Base-by-base conservation (phyloP, 2,888 invertebrate genomes). In the Watsonalla cultraria region DNA sequence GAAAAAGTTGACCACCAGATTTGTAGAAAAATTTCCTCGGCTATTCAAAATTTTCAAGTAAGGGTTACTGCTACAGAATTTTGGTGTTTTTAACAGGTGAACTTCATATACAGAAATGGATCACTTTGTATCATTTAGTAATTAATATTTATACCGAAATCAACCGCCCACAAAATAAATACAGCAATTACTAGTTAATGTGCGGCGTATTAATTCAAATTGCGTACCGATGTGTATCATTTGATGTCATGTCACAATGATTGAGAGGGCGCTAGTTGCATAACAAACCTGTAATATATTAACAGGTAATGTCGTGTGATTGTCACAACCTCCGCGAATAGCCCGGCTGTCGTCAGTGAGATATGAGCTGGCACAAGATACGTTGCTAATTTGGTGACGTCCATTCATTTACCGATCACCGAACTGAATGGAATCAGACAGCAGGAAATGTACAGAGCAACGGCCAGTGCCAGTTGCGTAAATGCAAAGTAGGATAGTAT, bases 351-450 rank as follows among this genome's bases (percentile, higher is more conserved):
- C 85, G 74, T 59, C 62, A 66, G 65, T 84, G 86, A 89, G 79
- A 84, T 84, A 88, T 84, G 83, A 78, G 72, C 88, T 90, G 90
- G 89, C 89, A 87, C 78, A 72, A 72, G 80, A 78, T 77, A 80
- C 76, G 78, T 79, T 71, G 82, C 87, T 89, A 86, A 89, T 86
- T 89, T 84, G 76, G 82, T 74, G 81, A 76, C 82, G 79, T 77
- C 84, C 87, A 87, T 88, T 89, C 89, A 89, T 86, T 86, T 85
- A 67, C 72, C 73, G 74, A 81, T 83, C 76, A 75, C 76, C 62
- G 74, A 78, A 73, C 72, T 87, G 86, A 90, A 89, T 89, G 86
- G 75, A 83, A 81, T 72, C 80, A 82, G 82, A 84, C 82, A 60
- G 15, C 39, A 39, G 39, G 39, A 49, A 39, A 49, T 49, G 49